Percentiles rank a stretch among this genome's conserved stretches.
phyloP scores from a whole-genome alignment of 2,888 invertebrate genomes.

The Pocota personata region DNA sequence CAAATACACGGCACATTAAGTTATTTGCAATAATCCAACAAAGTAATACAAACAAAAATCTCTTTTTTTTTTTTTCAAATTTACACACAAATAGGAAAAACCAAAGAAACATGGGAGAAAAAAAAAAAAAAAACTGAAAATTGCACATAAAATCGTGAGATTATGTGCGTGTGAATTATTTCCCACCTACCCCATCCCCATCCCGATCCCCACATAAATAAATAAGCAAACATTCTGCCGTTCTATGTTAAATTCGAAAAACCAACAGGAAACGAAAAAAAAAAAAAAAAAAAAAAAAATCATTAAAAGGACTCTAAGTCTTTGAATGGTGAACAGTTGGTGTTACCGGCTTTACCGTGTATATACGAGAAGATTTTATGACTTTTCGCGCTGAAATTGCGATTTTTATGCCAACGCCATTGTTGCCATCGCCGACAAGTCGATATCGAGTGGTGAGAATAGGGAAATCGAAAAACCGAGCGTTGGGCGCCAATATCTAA shows the following conservation, averaged over 20 bases:
- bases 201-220: background rate
- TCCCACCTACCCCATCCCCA: background rate
- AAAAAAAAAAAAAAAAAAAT: conserved; percentile 1
- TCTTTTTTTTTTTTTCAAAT: too few species aligned
- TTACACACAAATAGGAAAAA: background rate
- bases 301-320: conserved; percentile 54
- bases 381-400: conserved; percentile 66
- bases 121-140: background rate
- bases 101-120: background rate
- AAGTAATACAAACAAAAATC: conserved; percentile 10
- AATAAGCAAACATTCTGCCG: conserved; percentile 14
- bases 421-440: conserved; percentile 15
- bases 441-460: conserved; percentile 1
- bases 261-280: conserved; percentile 34
- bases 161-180: conserved; percentile 47
- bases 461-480: conserved; percentile 3
- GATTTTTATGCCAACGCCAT: conserved; percentile 51
- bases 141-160: conserved; percentile 26
- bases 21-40: conserved; percentile 61
- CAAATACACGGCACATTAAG: conserved; percentile 40
- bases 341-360: conserved; percentile 62
- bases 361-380: conserved; percentile 47
- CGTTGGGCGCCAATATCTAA: conserved; percentile 30
- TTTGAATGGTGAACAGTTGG: conserved; percentile 59
- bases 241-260: conserved; percentile 40